Evolutionary conservation across 2,797 vertebrate genomes (phyloP).

Genomic region (Menidia menidia): DNA sequence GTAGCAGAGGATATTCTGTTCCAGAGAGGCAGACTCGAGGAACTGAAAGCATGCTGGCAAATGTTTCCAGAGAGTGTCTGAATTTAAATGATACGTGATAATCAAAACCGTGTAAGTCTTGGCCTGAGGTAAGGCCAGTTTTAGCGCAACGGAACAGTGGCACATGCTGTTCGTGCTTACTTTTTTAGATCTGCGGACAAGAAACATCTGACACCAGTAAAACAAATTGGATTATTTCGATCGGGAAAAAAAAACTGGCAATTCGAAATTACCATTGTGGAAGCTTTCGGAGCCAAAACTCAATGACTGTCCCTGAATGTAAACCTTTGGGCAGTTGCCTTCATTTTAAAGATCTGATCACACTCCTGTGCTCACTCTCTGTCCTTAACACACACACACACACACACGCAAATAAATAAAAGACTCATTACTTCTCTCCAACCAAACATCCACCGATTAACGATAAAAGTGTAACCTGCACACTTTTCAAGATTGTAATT

Average conservation of each 20-base stretch:
- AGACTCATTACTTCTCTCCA: slow-evolving; percentile 33
- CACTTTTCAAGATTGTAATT: slow-evolving; percentile 74
- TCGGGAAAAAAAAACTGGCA: not conserved
- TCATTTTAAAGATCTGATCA: slow-evolving; percentile 44
- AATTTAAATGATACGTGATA: slow-evolving; percentile 65
- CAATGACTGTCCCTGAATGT: slow-evolving; percentile 52
- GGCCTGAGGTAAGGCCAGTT: slow-evolving; percentile 47
- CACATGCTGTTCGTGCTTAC: slow-evolving; percentile 38
- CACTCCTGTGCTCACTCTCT: slow-evolving; percentile 21
- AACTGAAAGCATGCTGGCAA: slow-evolving; percentile 63
- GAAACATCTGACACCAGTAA: slow-evolving; percentile 66
- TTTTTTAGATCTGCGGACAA: slow-evolving; percentile 54
- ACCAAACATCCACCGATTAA: slow-evolving; percentile 37
- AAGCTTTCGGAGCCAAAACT: slow-evolving; percentile 50
- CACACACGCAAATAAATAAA: slow-evolving; percentile 13
- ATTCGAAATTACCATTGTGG: slow-evolving; percentile 45
- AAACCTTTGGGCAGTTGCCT: slow-evolving; percentile 55
- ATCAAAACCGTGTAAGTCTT: slow-evolving; percentile 71
- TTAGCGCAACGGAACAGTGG: slow-evolving; percentile 41
- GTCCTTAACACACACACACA: not conserved
- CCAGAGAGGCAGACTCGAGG: slow-evolving; percentile 46
- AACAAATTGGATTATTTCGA: slow-evolving; percentile 67
- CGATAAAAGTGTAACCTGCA: slow-evolving; percentile 56
- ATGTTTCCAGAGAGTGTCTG: slow-evolving; percentile 47
- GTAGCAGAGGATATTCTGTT: slow-evolving; percentile 53